phyloP scores from a whole-genome alignment of 2,113 vertebrate species.

The Hiodon alosoides region DNA sequence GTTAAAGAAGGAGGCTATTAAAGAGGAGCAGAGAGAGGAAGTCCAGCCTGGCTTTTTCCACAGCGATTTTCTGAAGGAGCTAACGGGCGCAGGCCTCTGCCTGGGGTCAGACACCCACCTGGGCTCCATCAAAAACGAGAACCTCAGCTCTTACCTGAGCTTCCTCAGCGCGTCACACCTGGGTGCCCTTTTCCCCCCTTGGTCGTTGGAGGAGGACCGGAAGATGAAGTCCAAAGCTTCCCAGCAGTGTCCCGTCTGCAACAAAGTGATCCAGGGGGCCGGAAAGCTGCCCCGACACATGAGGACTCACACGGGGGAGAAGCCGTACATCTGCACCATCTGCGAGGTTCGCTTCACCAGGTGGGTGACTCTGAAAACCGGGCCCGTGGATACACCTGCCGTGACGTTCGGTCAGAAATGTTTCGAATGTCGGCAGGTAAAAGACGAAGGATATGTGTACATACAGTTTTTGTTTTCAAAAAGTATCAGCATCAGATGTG shows the following conservation, averaged over 20 bases:
- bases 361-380: slow-evolving; percentile 52
- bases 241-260: slow-evolving; percentile 96
- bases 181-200: slow-evolving; percentile 83
- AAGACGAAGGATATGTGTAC: too few relatives aligned
- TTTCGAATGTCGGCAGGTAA: too few relatives aligned
- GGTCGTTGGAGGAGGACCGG: slow-evolving; percentile 91
- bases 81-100: slow-evolving; percentile 53
- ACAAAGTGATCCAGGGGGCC: slow-evolving; percentile 97
- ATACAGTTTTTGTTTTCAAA: too few relatives aligned
- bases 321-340: slow-evolving; percentile 97
- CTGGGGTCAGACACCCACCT: slow-evolving; percentile 62
- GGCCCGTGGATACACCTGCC: not conserved
- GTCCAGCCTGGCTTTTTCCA: slow-evolving; percentile 71
- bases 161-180: slow-evolving; percentile 87
- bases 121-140: slow-evolving; percentile 83
- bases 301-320: slow-evolving; percentile 95
- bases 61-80: slow-evolving; percentile 85
- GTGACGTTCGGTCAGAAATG: not conserved
- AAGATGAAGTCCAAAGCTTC: slow-evolving; percentile 97
- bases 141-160: slow-evolving; percentile 87
- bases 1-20: slow-evolving; percentile 87
- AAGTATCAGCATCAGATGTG: too few relatives aligned
- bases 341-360: slow-evolving; percentile 98
- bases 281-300: slow-evolving; percentile 96
- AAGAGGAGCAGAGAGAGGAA: slow-evolving; percentile 89